These are phyloP conservation scores for Tapirus indicus DNA, from an alignment of 2,797 vertebrate genomes.

Conservation along the genomic window DNA sequence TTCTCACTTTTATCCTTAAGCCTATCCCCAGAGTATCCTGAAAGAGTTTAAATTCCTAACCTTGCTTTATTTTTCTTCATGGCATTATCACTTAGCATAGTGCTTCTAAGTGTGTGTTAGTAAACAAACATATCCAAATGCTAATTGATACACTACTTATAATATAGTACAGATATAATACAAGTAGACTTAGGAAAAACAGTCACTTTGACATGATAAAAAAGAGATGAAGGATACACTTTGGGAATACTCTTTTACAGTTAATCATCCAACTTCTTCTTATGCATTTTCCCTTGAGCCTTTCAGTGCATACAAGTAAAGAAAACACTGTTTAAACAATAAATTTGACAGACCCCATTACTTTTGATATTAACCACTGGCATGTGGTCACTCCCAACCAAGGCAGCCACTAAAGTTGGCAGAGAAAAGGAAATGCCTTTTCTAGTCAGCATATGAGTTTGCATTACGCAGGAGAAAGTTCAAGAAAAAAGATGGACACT, in stretches of 20 bases:
- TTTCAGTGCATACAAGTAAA: neutral
- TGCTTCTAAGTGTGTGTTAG: neutral
- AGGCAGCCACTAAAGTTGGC: neutral
- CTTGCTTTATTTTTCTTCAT: neutral
- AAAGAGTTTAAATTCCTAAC: neutral
- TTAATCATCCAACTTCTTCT: neutral
- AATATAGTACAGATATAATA: neutral
- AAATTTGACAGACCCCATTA: neutral
- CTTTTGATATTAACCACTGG: neutral
- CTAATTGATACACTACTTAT: neutral
- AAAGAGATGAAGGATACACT: neutral
- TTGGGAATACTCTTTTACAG: neutral
- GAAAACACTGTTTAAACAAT: neutral
- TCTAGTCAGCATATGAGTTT: neutral
- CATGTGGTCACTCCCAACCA: neutral
- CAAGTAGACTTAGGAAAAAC: neutral
- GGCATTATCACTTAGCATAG: neutral
- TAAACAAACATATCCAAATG: neutral
- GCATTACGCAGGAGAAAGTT: neutral
- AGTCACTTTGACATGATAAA: neutral
- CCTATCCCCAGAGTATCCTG: neutral
- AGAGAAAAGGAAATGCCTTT: neutral
- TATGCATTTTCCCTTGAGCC: neutral
- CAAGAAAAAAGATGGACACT: neutral
- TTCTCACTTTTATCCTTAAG: neutral